These are phyloP conservation scores for Paraplagusia blochii DNA, from an alignment of 2,113 vertebrate genomes.

Conservation along the genomic window DNA sequence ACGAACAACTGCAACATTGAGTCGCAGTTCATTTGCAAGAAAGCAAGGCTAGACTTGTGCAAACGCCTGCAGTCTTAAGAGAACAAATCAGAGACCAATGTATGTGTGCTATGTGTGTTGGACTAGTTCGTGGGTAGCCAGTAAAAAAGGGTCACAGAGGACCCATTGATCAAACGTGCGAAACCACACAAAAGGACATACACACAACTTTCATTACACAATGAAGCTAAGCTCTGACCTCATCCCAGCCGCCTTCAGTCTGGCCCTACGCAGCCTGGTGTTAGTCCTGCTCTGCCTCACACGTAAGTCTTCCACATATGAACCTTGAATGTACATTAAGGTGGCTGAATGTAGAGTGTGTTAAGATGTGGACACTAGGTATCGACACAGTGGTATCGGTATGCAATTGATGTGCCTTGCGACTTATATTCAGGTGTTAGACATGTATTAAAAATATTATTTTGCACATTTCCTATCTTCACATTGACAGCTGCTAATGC, in stretches of 20 bases:
- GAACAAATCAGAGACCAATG: slow-evolving; percentile 37
- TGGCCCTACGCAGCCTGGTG: slow-evolving; percentile 57
- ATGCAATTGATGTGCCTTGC: no score
- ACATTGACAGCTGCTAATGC: no score
- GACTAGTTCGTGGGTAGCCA: slow-evolving; percentile 45
- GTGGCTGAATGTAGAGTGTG: no score
- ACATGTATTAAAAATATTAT: no score
- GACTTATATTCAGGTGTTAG: no score
- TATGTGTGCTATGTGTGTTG: slow-evolving; percentile 1
- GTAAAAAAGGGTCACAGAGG: slow-evolving; percentile 67
- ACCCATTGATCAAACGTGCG: slow-evolving; percentile 71
- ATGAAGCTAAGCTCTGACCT: slow-evolving; percentile 69
- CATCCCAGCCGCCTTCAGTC: slow-evolving; percentile 52
- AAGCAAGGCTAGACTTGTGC: slow-evolving; percentile 33
- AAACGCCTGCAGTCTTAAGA: slow-evolving; percentile 48
- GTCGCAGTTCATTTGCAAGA: slow-evolving; percentile 31
- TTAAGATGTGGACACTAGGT: no score
- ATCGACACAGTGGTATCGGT: no score
- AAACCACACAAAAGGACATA: slow-evolving; percentile 9
- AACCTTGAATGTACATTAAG: slow-evolving; percentile 1
- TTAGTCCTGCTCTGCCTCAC: slow-evolving; percentile 69
- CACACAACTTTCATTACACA: slow-evolving; percentile 61
- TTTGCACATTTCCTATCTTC: no score
- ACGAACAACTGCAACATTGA: slow-evolving; percentile 35
- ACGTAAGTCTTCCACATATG: slow-evolving; percentile 67